Percentiles rank a stretch among this genome's conserved stretches.
Evolutionary conservation across 2,797 vertebrate genomes (phyloP).

Genomic region (Heteromormyrus szaboi): DNA sequence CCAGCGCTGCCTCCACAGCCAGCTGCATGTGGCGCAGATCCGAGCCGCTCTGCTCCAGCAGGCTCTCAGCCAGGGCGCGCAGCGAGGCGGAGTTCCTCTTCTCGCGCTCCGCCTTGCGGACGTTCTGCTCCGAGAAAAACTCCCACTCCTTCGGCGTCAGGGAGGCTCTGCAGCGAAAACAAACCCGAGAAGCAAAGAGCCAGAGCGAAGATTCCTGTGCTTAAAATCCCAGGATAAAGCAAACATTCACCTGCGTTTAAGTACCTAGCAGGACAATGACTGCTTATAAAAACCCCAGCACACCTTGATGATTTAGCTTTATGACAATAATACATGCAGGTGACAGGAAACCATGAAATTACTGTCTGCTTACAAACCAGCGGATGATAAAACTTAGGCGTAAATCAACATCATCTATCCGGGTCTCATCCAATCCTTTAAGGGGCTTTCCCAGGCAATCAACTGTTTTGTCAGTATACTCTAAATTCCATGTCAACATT

Average conservation of each 20-base stretch:
- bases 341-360: neutral
- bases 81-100: constrained; percentile 68
- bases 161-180: constrained; percentile 43
- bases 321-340: neutral
- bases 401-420: neutral
- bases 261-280: neutral
- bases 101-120: constrained; percentile 76
- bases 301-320: neutral
- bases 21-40: constrained; percentile 69
- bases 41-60: constrained; percentile 67
- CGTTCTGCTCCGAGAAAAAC: constrained; percentile 68
- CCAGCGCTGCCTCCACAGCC: constrained; percentile 57
- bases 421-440: neutral
- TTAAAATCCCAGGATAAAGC: neutral
- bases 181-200: neutral
- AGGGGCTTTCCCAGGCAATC: neutral
- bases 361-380: neutral
- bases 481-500: neutral
- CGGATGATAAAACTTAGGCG: neutral
- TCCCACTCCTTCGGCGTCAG: constrained; percentile 76
- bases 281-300: neutral
- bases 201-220: neutral
- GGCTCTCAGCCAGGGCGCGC: constrained; percentile 63
- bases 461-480: neutral
- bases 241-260: neutral